Evolutionary conservation across 2,888 invertebrate species (phyloP).

Genomic region (Tiliacea aurago): DNA sequence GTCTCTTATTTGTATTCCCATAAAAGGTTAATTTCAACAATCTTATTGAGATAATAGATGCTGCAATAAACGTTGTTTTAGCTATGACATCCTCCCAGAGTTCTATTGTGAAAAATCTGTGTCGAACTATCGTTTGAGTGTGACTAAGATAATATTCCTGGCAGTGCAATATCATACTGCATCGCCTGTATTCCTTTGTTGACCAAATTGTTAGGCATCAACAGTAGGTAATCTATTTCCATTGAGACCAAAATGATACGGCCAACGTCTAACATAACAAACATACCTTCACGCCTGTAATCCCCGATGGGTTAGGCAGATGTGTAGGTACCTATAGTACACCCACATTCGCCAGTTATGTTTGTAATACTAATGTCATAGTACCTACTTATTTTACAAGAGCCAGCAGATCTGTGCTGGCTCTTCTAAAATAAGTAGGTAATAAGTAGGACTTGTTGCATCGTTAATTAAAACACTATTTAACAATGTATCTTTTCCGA

Average conservation of each 20-base stretch:
- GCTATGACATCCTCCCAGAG: conserved; percentile 29
- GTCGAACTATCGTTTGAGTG: neutral
- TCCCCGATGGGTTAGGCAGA: neutral
- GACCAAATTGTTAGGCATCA: too few species aligned
- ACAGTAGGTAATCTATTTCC: too few species aligned
- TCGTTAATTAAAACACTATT: neutral
- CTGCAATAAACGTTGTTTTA: conserved; percentile 11
- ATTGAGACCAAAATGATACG: too few species aligned
- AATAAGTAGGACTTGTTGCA: too few species aligned
- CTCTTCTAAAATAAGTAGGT: too few species aligned
- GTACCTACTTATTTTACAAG: too few species aligned
- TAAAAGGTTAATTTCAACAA: conserved; percentile 35
- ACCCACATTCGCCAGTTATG: neutral
- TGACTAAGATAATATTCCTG: neutral
- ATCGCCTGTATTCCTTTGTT: neutral
- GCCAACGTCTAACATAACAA: neutral
- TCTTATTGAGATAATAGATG: conserved; percentile 5
- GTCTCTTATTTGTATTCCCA: conserved; percentile 30
- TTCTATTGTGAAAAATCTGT: conserved; percentile 27
- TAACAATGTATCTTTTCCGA: neutral
- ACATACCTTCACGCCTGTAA: neutral
- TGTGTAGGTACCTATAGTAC: neutral
- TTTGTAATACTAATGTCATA: too few species aligned
- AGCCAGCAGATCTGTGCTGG: too few species aligned
- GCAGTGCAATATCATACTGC: neutral